Evolutionary conservation across 64 coral and sea anemone genomes (phyloP).

Genomic region (Acropora tenuis): DNA sequence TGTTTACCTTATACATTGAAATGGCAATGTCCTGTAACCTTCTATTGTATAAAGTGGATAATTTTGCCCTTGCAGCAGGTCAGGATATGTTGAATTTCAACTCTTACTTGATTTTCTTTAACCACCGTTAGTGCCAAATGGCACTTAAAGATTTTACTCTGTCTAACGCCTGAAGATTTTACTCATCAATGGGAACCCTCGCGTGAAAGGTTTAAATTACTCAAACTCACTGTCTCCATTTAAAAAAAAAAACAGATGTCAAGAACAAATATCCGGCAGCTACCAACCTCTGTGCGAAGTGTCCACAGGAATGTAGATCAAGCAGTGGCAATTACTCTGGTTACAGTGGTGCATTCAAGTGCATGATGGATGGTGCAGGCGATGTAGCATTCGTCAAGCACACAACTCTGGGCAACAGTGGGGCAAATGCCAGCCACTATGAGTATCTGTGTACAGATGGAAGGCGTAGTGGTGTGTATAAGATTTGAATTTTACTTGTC

Average conservation of each 20-base stretch:
- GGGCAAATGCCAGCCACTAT: background rate
- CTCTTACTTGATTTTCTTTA: too few relatives aligned
- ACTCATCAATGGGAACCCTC: too few relatives aligned
- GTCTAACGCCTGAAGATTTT: too few relatives aligned
- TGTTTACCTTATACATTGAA: too few relatives aligned
- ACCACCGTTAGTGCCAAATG: too few relatives aligned
- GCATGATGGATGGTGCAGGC: conserved; percentile 40
- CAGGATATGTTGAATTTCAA: too few relatives aligned
- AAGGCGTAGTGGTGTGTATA: conserved; percentile 21
- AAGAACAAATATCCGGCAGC: background rate
- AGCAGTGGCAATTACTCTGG: background rate
- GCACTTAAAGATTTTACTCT: too few relatives aligned
- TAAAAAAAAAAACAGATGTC: background rate
- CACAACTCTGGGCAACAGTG: background rate
- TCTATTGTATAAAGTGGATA: too few relatives aligned
- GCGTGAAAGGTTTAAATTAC: too few relatives aligned
- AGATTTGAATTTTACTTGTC: background rate
- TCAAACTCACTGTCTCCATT: too few relatives aligned
- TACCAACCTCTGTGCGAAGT: conserved; percentile 58
- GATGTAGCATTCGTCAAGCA: conserved; percentile 79
- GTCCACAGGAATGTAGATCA: background rate
- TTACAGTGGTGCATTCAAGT: conserved; percentile 65
- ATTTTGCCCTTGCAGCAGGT: too few relatives aligned
- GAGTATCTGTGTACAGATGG: conserved; percentile 59
- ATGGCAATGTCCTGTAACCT: too few relatives aligned